Percentiles rank a stretch among this genome's conserved stretches.
These are phyloP conservation scores for Perithous albicinctus DNA, from an alignment of 2,888 invertebrate species.

Conservation along the genomic window DNA sequence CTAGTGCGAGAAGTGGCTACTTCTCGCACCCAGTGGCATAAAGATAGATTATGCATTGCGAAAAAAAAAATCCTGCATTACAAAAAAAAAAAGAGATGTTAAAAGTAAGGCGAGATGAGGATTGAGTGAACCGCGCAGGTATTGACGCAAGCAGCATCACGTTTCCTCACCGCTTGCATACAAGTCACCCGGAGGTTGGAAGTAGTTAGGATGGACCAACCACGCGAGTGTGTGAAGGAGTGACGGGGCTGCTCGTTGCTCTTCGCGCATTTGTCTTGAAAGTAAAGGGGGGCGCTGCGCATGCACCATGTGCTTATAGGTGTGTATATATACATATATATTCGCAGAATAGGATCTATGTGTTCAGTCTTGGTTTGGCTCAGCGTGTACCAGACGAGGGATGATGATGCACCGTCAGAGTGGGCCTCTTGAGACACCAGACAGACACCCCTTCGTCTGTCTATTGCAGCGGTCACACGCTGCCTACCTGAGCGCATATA, in stretches of 20 bases:
- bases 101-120: constrained; percentile 2
- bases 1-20: no score
- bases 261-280: constrained; percentile 54
- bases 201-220: constrained; percentile 15
- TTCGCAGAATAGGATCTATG: constrained; percentile 23
- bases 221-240: constrained; percentile 6
- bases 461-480: constrained; percentile 76
- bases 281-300: constrained; percentile 25
- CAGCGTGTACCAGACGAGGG: neutral
- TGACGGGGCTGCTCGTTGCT: constrained; percentile 33
- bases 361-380: constrained; percentile 33
- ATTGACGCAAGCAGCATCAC: constrained; percentile 52
- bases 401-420: constrained; percentile 75
- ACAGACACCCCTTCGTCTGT: constrained; percentile 81
- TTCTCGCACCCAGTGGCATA: no score
- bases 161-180: constrained; percentile 17
- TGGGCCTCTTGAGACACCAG: constrained; percentile 81
- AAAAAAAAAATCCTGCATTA: no score
- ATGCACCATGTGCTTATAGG: constrained; percentile 30
- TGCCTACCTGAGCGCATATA: constrained; percentile 12
- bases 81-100: neutral
- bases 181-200: neutral
- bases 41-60: no score
- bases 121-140: constrained; percentile 18
- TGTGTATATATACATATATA: no score